These are phyloP conservation scores for Eueides isabella DNA, from an alignment of 1,140 invertebrate species.

Conservation along the genomic window DNA sequence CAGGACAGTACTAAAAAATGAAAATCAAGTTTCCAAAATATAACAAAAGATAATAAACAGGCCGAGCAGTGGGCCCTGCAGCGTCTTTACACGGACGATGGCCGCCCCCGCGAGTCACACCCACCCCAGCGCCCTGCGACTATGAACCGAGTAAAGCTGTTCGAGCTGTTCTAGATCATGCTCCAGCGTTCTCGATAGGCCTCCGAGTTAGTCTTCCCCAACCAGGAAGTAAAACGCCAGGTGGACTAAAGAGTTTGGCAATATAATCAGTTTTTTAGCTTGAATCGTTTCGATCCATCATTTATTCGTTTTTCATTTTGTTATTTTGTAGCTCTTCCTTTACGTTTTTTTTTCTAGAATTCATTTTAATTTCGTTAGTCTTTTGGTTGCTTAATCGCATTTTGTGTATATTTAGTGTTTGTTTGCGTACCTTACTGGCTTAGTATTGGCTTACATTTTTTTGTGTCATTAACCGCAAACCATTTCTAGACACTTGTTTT, in stretches of 20 bases:
- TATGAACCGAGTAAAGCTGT: slow-evolving; percentile 90
- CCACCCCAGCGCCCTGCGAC: slow-evolving; percentile 92
- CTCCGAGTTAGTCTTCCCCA: slow-evolving; percentile 81
- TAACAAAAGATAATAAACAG: slow-evolving; percentile 54
- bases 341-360: neutral
- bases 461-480: neutral
- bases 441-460: neutral
- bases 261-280: neutral
- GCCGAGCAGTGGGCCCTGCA: slow-evolving; percentile 84
- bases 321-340: neutral
- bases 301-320: slow-evolving; percentile 28
- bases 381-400: neutral
- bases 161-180: slow-evolving; percentile 85
- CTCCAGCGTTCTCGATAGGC: slow-evolving; percentile 88
- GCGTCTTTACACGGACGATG: slow-evolving; percentile 89
- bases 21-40: neutral
- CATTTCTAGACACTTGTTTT: neutral
- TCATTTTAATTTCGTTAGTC: neutral
- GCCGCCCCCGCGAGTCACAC: slow-evolving; percentile 87
- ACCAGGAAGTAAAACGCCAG: slow-evolving; percentile 68
- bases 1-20: too few relatives aligned
- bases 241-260: slow-evolving; percentile 42
- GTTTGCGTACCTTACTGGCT: neutral
- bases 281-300: slow-evolving; percentile 23
- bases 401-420: neutral